Base-by-base conservation (phyloP, 2,888 invertebrate species). In the Nycteola revayana region DNA sequence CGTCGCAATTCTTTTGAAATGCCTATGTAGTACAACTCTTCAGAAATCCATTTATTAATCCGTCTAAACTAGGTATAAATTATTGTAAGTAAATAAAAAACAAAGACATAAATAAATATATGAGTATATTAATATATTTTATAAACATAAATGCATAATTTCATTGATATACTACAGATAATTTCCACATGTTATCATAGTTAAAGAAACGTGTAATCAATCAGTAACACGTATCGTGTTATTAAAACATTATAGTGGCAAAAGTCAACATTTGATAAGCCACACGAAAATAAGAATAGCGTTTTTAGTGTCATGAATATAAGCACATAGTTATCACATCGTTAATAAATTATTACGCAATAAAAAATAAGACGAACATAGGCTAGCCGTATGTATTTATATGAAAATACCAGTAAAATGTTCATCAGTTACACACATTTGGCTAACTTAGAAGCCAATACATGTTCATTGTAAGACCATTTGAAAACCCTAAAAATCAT, bases 71-170 rank as follows among this genome's bases (percentile, higher is more conserved):
- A 14, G 14, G 14, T 5, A 14, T 14, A 5, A 27, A 29, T 33
- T 24, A 22, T 39, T 48, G 48, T 45, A 57, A 55, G 56, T 54
- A 53, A 60, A 47, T 35, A 54, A 42, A 44, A 43, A 14, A 48
- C 50, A 38, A 28, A 34, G 46, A 32, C 53, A 51, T 52, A 60
- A 57, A 66, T 71, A 67, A 66, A 71, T 66, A 67, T 50, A 57
- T 60, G 53, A 55, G 62, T 66, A 44, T 60, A 58, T 60, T 71
- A 60, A 42, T 66, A n/a, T n/a, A 53, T 53, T 58, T 44, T 38
- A 53, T 43, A 55, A 64, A 67, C 54, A 61, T 61, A 70, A 68
- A 67, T 65, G 66, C 66, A 60, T 49, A 25, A 42, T 40, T 57
- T 46, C 27, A 51, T 44, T 49, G 35, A 42, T 45, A 22, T 36